Evolutionary conservation across 2,888 invertebrate species (phyloP).

Genomic region (Proisotoma minuta): DNA sequence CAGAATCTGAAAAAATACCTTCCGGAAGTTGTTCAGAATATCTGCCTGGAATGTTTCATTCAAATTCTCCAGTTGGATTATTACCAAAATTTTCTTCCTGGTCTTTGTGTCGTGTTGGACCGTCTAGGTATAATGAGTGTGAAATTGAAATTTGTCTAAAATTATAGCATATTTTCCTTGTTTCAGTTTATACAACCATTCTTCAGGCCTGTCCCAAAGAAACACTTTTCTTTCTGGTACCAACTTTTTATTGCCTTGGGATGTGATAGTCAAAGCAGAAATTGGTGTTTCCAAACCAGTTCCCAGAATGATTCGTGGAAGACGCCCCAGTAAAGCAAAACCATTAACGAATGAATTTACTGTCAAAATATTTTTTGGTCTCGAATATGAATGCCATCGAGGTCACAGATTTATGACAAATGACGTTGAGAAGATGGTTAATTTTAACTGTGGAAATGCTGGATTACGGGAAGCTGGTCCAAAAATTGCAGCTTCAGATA

Average conservation of each 20-base stretch:
- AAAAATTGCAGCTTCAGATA: slow-evolving; percentile 76
- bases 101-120: slow-evolving; percentile 83
- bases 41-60: slow-evolving; percentile 84
- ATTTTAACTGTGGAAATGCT: slow-evolving; percentile 48
- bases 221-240: slow-evolving; percentile 85
- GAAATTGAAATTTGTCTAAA: neutral
- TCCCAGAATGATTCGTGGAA: slow-evolving; percentile 31
- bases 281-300: slow-evolving; percentile 39
- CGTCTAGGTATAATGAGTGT: slow-evolving; percentile 55
- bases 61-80: slow-evolving; percentile 64
- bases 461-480: slow-evolving; percentile 53
- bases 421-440: slow-evolving; percentile 75
- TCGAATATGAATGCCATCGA: slow-evolving; percentile 94
- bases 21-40: slow-evolving; percentile 61
- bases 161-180: neutral
- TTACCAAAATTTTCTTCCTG: slow-evolving; percentile 85
- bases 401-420: slow-evolving; percentile 95
- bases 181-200: slow-evolving; percentile 50
- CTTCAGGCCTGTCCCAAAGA: slow-evolving; percentile 78
- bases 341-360: slow-evolving; percentile 53
- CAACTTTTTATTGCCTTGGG: slow-evolving; percentile 90
- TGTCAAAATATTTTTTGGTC: slow-evolving; percentile 73
- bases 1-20: neutral
- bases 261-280: slow-evolving; percentile 63
- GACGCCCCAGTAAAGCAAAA: slow-evolving; percentile 22